phyloP scores from a whole-genome alignment of 2,797 vertebrate species.

The Myoxocephalus aenaeus region DNA sequence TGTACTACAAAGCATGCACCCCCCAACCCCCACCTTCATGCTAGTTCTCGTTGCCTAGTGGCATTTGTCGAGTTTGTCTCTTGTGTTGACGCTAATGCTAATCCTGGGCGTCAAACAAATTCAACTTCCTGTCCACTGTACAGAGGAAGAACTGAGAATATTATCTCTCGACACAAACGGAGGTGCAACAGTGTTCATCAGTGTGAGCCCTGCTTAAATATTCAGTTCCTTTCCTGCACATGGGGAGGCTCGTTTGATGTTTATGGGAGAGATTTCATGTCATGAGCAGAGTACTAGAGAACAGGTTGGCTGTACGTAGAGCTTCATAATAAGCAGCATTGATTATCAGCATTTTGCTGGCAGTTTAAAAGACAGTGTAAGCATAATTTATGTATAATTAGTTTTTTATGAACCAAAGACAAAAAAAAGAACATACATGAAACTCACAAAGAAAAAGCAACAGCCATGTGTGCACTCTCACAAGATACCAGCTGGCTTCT shows the following conservation, averaged over 20 bases:
- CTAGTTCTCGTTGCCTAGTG: slow-evolving; percentile 40
- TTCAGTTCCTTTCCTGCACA: slow-evolving; percentile 47
- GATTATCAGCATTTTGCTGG: slow-evolving; percentile 41
- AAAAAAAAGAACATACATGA: slow-evolving; percentile 36
- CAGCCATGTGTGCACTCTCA: slow-evolving; percentile 66
- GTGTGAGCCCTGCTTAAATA: slow-evolving; percentile 67
- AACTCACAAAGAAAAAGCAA: slow-evolving; percentile 63
- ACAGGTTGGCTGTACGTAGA: slow-evolving; percentile 39
- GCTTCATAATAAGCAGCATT: slow-evolving; percentile 49
- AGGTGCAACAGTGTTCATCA: slow-evolving; percentile 64
- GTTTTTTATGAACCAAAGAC: slow-evolving; percentile 29
- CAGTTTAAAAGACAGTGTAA: slow-evolving; percentile 32
- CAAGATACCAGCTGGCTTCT: slow-evolving; percentile 77
- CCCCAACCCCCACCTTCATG: slow-evolving; percentile 9
- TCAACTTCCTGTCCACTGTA: slow-evolving; percentile 75
- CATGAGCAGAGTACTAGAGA: slow-evolving; percentile 48
- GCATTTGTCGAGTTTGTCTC: slow-evolving; percentile 70
- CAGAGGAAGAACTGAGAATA: slow-evolving; percentile 73
- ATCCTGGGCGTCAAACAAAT: slow-evolving; percentile 71
- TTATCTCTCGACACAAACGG: slow-evolving; percentile 71
- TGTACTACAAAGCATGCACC: slow-evolving; percentile 41
- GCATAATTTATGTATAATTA: neutral
- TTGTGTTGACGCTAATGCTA: slow-evolving; percentile 76
- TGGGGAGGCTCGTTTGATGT: slow-evolving; percentile 62
- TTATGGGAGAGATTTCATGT: slow-evolving; percentile 56